These are phyloP conservation scores for Plemyria rubiginata DNA, from an alignment of 2,888 invertebrate genomes.

Conservation along the genomic window DNA sequence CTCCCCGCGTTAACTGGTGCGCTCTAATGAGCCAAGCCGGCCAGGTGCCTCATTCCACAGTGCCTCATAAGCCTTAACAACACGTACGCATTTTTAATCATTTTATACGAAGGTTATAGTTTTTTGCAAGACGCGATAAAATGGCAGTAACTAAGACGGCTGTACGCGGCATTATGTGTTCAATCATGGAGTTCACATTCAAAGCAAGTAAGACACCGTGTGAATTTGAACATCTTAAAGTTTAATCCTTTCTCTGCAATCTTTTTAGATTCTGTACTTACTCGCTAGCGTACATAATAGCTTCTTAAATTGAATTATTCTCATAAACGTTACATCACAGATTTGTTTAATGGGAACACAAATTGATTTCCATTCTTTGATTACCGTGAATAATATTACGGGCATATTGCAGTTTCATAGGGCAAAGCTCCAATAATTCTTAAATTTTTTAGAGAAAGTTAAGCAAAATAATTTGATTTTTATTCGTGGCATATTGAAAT, in stretches of 20 bases:
- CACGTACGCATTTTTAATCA: conserved; percentile 50
- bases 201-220: conserved; percentile 75
- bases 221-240: conserved; percentile 32
- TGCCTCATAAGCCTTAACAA: conserved; percentile 62
- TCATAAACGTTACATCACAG: conserved; percentile 32
- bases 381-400: conserved; percentile 40
- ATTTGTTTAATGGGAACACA: conserved; percentile 37
- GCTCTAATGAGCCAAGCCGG: conserved; percentile 76
- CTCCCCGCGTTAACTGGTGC: conserved; percentile 77
- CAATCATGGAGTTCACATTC: conserved; percentile 81
- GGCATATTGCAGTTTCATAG: conserved; percentile 35
- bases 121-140: conserved; percentile 35
- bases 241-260: conserved; percentile 40
- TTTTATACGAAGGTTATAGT: conserved; percentile 31
- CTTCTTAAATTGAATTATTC: conserved; percentile 29
- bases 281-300: conserved; percentile 23
- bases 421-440: conserved; percentile 38
- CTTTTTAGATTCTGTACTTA: conserved; percentile 25
- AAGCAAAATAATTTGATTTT: conserved; percentile 42
- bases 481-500: conserved; percentile 38
- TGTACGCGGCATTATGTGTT: conserved; percentile 80
- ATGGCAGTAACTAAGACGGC: conserved; percentile 78
- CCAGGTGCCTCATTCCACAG: conserved; percentile 64
- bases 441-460: conserved; percentile 47
- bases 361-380: conserved; percentile 36